phyloP scores from a whole-genome alignment of 2,888 invertebrate species.

The Gisinianus flammeolus region DNA sequence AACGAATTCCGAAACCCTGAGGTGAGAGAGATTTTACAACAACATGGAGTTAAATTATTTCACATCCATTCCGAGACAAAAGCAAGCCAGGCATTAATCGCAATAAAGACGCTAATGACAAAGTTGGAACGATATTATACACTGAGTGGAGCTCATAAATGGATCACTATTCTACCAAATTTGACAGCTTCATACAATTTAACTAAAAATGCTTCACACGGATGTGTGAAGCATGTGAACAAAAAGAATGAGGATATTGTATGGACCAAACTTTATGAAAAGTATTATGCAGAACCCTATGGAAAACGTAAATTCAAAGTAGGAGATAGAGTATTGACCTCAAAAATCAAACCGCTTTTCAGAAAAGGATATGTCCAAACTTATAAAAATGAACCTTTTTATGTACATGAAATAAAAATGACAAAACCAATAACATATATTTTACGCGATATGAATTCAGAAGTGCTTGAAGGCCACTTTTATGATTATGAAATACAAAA shows the following conservation, averaged over 20 bases:
- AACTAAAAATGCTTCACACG: neutral
- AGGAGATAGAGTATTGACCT: neutral
- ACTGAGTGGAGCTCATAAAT: neutral
- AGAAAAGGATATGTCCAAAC: neutral
- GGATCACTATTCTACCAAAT: neutral
- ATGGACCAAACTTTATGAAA: neutral
- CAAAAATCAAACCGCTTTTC: neutral
- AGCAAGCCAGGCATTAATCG: neutral
- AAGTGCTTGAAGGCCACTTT: neutral
- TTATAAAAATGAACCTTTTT: neutral
- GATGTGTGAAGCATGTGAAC: no score
- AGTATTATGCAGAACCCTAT: neutral
- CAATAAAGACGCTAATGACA: neutral
- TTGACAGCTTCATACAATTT: neutral
- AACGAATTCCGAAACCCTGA: slow-evolving; percentile 8
- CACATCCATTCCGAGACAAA: neutral
- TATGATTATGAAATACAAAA: neutral
- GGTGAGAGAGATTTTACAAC: neutral
- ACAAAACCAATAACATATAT: neutral
- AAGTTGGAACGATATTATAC: neutral
- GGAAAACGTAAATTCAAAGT: neutral
- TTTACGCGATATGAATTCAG: neutral
- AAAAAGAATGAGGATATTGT: neutral
- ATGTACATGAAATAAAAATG: neutral
- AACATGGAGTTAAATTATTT: neutral